Evolutionary conservation across 1,140 invertebrate species (phyloP).

Genomic region (Antheraea mylitta): DNA sequence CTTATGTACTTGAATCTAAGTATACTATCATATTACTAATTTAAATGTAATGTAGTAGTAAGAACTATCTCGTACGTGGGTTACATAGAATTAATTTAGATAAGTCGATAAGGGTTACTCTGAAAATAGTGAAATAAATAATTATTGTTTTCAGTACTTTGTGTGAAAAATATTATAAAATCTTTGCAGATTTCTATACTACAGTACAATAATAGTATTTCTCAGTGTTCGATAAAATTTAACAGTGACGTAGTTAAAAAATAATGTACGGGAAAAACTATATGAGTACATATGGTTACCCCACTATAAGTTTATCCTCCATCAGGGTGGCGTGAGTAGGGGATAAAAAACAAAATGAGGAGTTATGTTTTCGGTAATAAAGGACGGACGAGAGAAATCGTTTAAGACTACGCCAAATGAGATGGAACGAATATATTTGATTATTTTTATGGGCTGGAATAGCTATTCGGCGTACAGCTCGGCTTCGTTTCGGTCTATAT

Average conservation of each 20-base stretch:
- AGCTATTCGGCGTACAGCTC: constrained; percentile 52
- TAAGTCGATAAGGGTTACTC: no score
- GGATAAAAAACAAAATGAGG: constrained; percentile 78
- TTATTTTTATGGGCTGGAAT: constrained; percentile 76
- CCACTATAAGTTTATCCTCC: constrained; percentile 52
- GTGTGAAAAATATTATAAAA: no score
- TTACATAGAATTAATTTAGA: no score
- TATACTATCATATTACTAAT: no score
- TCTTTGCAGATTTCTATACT: no score
- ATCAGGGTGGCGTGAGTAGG: constrained; percentile 56
- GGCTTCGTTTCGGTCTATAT: constrained; percentile 45
- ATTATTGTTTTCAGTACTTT: no score
- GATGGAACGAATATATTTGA: constrained; percentile 78
- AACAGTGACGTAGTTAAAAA: constrained; percentile 20
- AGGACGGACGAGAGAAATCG: constrained; percentile 77
- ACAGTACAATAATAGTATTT: no score
- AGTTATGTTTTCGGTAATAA: constrained; percentile 78
- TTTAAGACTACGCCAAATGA: constrained; percentile 77
- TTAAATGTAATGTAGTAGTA: no score
- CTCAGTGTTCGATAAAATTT: background rate
- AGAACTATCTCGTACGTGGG: no score
- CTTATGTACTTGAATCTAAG: no score
- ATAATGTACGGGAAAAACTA: constrained; percentile 52
- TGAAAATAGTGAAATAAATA: no score
- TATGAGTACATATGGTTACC: constrained; percentile 70